Base-by-base conservation (phyloP, 2,888 invertebrate species). In the Steinernema carpocapsae region DNA sequence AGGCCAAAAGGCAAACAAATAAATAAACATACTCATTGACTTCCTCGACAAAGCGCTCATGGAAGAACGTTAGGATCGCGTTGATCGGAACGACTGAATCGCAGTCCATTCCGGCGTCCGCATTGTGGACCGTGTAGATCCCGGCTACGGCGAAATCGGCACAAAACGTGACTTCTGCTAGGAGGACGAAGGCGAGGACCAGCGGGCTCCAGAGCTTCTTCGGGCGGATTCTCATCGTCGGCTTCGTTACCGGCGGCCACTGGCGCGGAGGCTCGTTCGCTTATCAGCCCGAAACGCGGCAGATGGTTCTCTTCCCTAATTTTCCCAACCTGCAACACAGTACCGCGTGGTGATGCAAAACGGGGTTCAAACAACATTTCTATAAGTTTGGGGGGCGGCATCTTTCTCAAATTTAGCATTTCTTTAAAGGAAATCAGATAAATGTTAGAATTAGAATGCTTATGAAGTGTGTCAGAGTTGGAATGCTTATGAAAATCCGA, bases 101-200 rank as follows among this genome's bases (percentile, higher is more conserved):
- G 32, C 64, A 64, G 29, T 64, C 64, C 64, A 64, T 64, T 26
- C 64, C 64, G 64, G 29, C 64, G 64, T 64, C 64, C 64, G 64
- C 64, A 32, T 64, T 64, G 32, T 64, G 64, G 17, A 64, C 17
- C 64, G 64, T 64, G 64, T 64, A 64, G 32, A 64, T 29, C 14
- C 64, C 64, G 64, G 37, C 29, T 17, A 64, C 32, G 19, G 64
- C 7, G 64, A 64, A 64, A 12, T 64, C n/a, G 37, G 29, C 64
- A 22, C 12, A 12, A 22, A 56, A 22, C 56, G 56, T 14, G 24
- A 14, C 19, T 14, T 56, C 14, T 29, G 32, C 37, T 3, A 37
- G 32, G 29, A 64, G 17, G 17, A 32, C 26, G 32, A 10, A 64
- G 32, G 29, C 7, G 64, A 64, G 64, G 17, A 64, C 32, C 10